These are phyloP conservation scores for Ophion ventricosus DNA, from an alignment of 2,888 invertebrate genomes.

Conservation along the genomic window DNA sequence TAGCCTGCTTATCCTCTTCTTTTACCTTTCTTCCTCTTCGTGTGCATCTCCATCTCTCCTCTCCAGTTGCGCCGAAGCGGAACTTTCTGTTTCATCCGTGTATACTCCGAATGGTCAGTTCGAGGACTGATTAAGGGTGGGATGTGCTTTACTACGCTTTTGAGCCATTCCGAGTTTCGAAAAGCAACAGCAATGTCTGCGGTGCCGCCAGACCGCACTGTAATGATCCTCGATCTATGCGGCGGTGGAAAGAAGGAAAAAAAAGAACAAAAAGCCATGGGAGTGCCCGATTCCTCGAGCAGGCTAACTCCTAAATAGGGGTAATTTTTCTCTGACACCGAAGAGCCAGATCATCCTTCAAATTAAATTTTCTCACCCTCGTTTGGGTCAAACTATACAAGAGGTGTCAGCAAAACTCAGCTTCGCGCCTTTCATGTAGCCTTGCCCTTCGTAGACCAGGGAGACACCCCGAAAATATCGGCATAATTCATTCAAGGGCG, in stretches of 20 bases:
- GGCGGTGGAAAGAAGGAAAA: slow-evolving; percentile 12
- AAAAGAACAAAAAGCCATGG: slow-evolving; percentile 41
- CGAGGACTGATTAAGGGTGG: slow-evolving; percentile 30
- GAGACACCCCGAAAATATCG: slow-evolving; percentile 18
- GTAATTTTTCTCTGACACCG: slow-evolving; percentile 61
- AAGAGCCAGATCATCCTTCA: slow-evolving; percentile 50
- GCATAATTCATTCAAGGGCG: slow-evolving; percentile 16
- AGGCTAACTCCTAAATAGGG: slow-evolving; percentile 50
- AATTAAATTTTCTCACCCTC: slow-evolving; percentile 62
- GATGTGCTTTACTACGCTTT: slow-evolving; percentile 30
- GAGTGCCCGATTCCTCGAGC: slow-evolving; percentile 42
- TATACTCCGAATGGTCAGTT: slow-evolving; percentile 10
- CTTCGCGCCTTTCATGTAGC: slow-evolving; percentile 14
- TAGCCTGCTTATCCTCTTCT: no score
- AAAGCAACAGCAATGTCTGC: background rate
- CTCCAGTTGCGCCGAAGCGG: background rate
- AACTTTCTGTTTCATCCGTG: slow-evolving; percentile 27
- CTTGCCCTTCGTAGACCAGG: background rate
- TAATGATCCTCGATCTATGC: slow-evolving; percentile 48
- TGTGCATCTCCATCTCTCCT: background rate
- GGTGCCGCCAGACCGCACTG: slow-evolving; percentile 15
- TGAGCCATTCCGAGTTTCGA: background rate
- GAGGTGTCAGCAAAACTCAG: slow-evolving; percentile 33
- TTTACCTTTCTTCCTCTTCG: background rate
- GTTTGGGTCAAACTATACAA: slow-evolving; percentile 5